Conservation (phyloP, 1,140 invertebrate species). For the Agraylea sexmaculata region DNA sequence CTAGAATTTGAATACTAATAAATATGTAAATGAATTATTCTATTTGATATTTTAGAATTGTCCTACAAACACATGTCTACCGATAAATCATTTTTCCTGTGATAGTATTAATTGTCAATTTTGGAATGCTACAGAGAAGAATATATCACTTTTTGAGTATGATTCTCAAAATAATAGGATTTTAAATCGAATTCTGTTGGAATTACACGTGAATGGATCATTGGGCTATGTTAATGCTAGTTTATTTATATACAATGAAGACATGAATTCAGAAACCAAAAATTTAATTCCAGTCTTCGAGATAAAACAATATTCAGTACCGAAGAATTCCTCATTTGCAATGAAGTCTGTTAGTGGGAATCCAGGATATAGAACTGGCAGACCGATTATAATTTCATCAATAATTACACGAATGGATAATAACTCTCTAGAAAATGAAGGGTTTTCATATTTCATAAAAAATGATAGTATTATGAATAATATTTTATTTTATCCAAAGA, state of each 20-base stretch:
- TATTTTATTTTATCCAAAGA: slow-evolving; percentile 34
- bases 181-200: slow-evolving; percentile 38
- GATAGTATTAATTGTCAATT: slow-evolving; percentile 23
- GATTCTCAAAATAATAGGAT: slow-evolving; percentile 32
- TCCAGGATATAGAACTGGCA: slow-evolving; percentile 51
- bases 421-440: slow-evolving; percentile 22
- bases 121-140: slow-evolving; percentile 19
- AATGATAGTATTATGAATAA: slow-evolving; percentile 26
- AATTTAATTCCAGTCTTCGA: slow-evolving; percentile 40
- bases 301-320: slow-evolving; percentile 39
- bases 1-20: too few species aligned
- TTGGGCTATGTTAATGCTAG: slow-evolving; percentile 37
- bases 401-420: slow-evolving; percentile 22
- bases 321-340: slow-evolving; percentile 24
- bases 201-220: slow-evolving; percentile 45
- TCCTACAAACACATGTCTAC: slow-evolving; percentile 37
- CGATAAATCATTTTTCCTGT: slow-evolving; percentile 33
- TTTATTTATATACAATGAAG: slow-evolving; percentile 28
- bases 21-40: too few species aligned
- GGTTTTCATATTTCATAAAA: slow-evolving; percentile 21
- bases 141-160: slow-evolving; percentile 15
- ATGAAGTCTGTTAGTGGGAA: slow-evolving; percentile 48
- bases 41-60: slow-evolving; percentile 33
- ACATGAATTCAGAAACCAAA: slow-evolving; percentile 14
- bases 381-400: slow-evolving; percentile 47